Evolutionary conservation across 2,888 invertebrate species (phyloP).

Genomic region (Drosophila rubida): DNA sequence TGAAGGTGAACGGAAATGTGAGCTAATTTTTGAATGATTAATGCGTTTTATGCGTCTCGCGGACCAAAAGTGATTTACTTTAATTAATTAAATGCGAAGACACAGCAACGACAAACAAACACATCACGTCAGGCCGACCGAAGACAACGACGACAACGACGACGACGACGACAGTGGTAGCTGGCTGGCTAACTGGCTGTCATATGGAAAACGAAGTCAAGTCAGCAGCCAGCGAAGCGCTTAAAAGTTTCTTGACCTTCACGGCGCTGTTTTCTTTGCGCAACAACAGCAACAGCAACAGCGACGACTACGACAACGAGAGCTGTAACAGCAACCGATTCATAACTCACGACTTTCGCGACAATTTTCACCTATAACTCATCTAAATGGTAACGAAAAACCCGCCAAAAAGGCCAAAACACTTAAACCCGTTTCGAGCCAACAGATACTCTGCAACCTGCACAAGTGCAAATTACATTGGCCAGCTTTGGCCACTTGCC

Average conservation of each 20-base stretch:
- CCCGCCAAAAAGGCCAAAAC: conserved; percentile 41
- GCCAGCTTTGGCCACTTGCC: conserved; percentile 8
- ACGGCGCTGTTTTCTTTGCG: conserved; percentile 49
- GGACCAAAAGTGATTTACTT: conserved; percentile 65
- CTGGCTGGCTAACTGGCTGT: not conserved
- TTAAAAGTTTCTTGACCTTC: conserved; percentile 70
- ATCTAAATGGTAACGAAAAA: conserved; percentile 73
- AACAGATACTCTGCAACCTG: conserved; percentile 24
- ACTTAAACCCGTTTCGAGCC: conserved; percentile 50
- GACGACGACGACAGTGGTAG: not conserved
- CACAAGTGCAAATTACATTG: conserved; percentile 31
- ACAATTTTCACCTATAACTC: conserved; percentile 79
- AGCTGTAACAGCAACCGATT: conserved; percentile 54
- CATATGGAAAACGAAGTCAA: conserved; percentile 39
- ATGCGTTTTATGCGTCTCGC: conserved; percentile 49
- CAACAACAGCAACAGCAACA: conserved; percentile 29
- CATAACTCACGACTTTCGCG: conserved; percentile 79
- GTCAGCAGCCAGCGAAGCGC: conserved; percentile 41
- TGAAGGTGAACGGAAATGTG: conserved; percentile 75
- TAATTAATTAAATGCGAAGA: conserved; percentile 66
- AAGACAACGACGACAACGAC: not conserved
- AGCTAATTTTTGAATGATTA: conserved; percentile 71
- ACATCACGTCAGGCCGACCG: not conserved
- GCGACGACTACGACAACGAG: conserved; percentile 6
- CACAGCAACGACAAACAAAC: conserved; percentile 12